Evolutionary conservation across 2,888 invertebrate species (phyloP), one percentile per base, ranked within the genome.

Genomic region (Synergus japonicus): DNA sequence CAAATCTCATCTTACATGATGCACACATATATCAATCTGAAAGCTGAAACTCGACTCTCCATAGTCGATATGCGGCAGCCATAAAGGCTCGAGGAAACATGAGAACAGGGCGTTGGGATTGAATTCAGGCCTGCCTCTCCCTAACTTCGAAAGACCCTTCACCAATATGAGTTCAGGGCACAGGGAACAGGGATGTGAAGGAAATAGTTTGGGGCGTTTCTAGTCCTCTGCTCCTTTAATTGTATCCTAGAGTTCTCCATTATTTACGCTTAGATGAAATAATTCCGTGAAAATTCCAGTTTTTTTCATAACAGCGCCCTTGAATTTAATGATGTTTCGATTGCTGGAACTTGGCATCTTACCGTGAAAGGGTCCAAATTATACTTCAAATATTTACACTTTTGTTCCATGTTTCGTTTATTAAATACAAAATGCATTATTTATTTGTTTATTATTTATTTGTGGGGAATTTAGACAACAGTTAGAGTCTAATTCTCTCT

Each of bases 201-300:
- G 85, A 88, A 87, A 88, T 88, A 85, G 87, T 87, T 86, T 85
- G 86, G 88, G 90, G 89, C 89, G 90, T 87, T 84, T 83, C 84
- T 83, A 81, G 77, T 78, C 54, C 76, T 81, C 80, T 82, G 78
- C 80, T 81, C 76, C 73, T 73, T 37, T 54, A 73, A 73, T 73
- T 73, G 37, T 73, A 54, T 54, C 9, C 29, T 37, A 49, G 73
- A 54, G 44, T 78, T 41, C 82, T 79, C 79, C 44, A 76, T 64
- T 80, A 69, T 79, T 65, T 58, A 77, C 64, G 65, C 69, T 67
- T 60, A 37, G n/a, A 78, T 54, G 64, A 22, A 69, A 29, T 60
- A 78, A 37, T 22, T 41, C 58, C 44, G 22, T 76, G 73, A 77
- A 22, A 77, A 69, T 64, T 44, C 22, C 66, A 37, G 0, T 37